Conservation (phyloP, 1,140 invertebrate species). For the Chironomus tepperi region DNA sequence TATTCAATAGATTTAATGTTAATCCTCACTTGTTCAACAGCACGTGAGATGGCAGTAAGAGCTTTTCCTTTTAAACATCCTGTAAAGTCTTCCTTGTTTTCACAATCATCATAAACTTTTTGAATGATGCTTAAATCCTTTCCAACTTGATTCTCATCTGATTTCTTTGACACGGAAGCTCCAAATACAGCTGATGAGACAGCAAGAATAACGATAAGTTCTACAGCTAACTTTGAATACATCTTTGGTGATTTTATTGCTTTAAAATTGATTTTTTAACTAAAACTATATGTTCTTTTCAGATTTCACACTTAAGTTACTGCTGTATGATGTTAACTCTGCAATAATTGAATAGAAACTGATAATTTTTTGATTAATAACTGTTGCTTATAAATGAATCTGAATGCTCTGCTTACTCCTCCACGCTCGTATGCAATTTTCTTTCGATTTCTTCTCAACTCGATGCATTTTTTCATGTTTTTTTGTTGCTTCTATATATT, state of each 20-base stretch:
- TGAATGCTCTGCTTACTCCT: constrained; percentile 19
- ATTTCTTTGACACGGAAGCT: neutral
- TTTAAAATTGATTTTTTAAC: neutral
- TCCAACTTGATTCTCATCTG: constrained; percentile 25
- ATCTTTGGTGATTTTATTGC: neutral
- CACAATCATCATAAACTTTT: constrained; percentile 51
- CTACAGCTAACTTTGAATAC: constrained; percentile 11
- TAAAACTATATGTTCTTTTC: neutral
- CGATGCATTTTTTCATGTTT: neutral
- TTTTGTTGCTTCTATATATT: neutral
- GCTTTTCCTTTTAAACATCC: constrained; percentile 50
- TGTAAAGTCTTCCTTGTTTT: constrained; percentile 47
- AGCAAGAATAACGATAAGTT: neutral
- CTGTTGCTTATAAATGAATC: constrained; percentile 18
- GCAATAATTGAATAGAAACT: constrained; percentile 2
- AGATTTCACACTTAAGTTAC: neutral
- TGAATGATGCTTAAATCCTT: constrained; percentile 44
- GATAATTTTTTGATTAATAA: constrained; percentile 20
- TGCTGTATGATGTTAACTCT: neutral
- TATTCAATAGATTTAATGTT: neutral
- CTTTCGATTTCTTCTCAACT: neutral
- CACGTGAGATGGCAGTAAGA: constrained; percentile 44
- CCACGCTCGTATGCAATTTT: neutral
- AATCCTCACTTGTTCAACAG: constrained; percentile 43
- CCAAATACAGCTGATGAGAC: neutral